These are phyloP conservation scores for Parambassis ranga DNA, from an alignment of 2,797 vertebrate genomes.

Conservation along the genomic window DNA sequence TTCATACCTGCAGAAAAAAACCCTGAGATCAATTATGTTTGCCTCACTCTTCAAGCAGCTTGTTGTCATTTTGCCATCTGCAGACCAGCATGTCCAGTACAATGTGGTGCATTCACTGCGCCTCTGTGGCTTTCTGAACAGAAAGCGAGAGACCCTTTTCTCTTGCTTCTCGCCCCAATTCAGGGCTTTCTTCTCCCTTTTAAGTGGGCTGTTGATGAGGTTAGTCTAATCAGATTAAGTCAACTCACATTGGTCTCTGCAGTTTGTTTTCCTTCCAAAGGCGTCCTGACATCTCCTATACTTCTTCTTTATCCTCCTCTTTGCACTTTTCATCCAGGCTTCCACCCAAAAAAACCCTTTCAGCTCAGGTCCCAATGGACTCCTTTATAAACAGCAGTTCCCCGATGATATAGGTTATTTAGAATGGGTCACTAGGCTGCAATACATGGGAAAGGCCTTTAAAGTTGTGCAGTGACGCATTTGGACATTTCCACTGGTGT, in stretches of 20 bases:
- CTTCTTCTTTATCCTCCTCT: constrained; percentile 84
- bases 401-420: constrained; percentile 85
- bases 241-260: constrained; percentile 87
- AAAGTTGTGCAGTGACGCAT: constrained; percentile 86
- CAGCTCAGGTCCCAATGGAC: constrained; percentile 82
- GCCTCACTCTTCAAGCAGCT: constrained; percentile 81
- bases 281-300: constrained; percentile 87
- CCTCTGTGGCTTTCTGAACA: constrained; percentile 79
- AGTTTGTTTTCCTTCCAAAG: constrained; percentile 92
- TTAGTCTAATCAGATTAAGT: constrained; percentile 97
- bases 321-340: constrained; percentile 85
- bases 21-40: constrained; percentile 82
- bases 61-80: constrained; percentile 92
- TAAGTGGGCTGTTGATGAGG: constrained; percentile 90
- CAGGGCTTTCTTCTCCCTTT: constrained; percentile 86
- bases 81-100: constrained; percentile 85
- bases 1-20: constrained; percentile 79
- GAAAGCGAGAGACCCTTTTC: constrained; percentile 77
- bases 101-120: constrained; percentile 84
- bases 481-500: constrained; percentile 81
- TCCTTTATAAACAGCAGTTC: constrained; percentile 85
- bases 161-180: constrained; percentile 79
- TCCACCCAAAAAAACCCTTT: constrained; percentile 82
- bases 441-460: constrained; percentile 84
- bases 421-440: constrained; percentile 90